These are phyloP conservation scores for Pachyseris speciosa DNA, from an alignment of 64 coral and sea anemone species.

Conservation along the genomic window DNA sequence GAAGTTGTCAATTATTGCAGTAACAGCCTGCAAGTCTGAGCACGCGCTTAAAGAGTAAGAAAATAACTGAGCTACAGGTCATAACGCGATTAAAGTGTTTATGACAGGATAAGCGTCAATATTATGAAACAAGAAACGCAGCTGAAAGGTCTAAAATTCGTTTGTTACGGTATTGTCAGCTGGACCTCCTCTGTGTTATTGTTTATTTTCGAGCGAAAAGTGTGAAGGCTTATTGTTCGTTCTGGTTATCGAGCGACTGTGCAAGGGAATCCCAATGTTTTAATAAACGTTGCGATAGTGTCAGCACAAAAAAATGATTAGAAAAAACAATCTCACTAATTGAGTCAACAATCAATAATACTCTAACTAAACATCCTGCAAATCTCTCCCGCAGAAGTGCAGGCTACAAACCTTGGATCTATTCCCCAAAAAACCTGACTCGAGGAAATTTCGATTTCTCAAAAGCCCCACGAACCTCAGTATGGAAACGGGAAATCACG, in stretches of 20 bases:
- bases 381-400: constrained; percentile 1
- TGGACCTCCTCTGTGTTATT: constrained; percentile 26
- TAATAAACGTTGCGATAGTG: constrained; percentile 16
- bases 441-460: not conserved
- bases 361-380: constrained; percentile 40
- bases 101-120: constrained; percentile 10
- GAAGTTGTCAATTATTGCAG: not conserved
- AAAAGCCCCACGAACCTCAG: not conserved
- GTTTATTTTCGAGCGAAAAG: constrained; percentile 11
- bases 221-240: constrained; percentile 4
- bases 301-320: constrained; percentile 42
- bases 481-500: not conserved
- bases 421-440: not conserved
- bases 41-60: not conserved
- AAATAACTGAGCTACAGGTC: not conserved
- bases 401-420: not conserved
- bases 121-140: constrained; percentile 31
- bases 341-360: constrained; percentile 45
- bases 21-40: not conserved
- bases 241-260: constrained; percentile 13
- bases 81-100: constrained; percentile 12
- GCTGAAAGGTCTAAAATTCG: not conserved
- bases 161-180: not conserved
- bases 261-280: not conserved
- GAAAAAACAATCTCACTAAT: constrained; percentile 44